Evolutionary conservation across 2,113 vertebrate species (phyloP).

Genomic region (Lates calcarifer): DNA sequence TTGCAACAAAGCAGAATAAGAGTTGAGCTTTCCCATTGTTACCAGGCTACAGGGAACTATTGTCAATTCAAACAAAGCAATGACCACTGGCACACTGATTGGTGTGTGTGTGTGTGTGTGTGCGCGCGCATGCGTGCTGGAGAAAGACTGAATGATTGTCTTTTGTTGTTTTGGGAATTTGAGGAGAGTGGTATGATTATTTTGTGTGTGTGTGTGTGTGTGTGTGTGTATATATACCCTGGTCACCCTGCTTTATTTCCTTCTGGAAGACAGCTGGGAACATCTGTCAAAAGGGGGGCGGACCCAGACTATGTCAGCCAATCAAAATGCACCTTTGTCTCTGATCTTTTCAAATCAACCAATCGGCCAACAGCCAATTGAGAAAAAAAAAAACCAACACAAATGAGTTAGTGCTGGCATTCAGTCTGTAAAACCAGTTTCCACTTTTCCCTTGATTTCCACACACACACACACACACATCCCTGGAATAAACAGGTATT

Average conservation of each 20-base stretch:
- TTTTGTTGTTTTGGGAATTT: conserved; percentile 64
- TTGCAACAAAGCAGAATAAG: conserved; percentile 71
- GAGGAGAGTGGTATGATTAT: conserved; percentile 51
- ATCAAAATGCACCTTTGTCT: conserved; percentile 35
- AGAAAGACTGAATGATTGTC: conserved; percentile 51
- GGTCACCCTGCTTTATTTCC: conserved; percentile 60
- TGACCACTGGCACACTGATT: conserved; percentile 78
- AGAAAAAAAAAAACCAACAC: not conserved
- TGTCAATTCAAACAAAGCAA: conserved; percentile 79
- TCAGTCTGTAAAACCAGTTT: conserved; percentile 42
- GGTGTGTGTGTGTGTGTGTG: conserved; percentile 38
- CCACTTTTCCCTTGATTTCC: conserved; percentile 43
- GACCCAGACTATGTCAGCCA: conserved; percentile 52
- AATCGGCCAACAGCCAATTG: conserved; percentile 28
- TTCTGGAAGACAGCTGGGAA: conserved; percentile 78
- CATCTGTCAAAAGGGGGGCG: conserved; percentile 76
- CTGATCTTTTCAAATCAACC: conserved; percentile 54
- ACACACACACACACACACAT: conserved; percentile 27
- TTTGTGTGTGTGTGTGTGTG: conserved; percentile 17
- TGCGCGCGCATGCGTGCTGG: conserved; percentile 7
- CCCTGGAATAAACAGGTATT: conserved; percentile 72
- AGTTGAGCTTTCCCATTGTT: conserved; percentile 76
- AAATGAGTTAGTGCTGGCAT: conserved; percentile 13
- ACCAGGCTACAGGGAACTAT: conserved; percentile 79
- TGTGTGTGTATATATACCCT: conserved; percentile 33